Base-by-base conservation (phyloP, 2,797 vertebrate species). In the Pitangus sulphuratus region DNA sequence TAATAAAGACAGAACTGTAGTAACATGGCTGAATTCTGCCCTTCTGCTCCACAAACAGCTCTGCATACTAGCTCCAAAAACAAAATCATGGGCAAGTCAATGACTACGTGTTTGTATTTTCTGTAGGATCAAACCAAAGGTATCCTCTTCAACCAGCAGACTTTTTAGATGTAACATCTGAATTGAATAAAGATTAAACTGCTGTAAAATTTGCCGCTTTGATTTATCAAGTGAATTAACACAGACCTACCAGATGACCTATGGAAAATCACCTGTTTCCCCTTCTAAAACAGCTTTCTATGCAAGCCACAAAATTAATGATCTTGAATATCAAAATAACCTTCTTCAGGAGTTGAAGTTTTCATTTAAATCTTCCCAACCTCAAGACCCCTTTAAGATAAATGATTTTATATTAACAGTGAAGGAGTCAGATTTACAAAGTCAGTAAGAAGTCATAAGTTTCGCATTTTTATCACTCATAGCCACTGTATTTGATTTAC, bases 391-490 rank as follows among this genome's bases (percentile, higher is more conserved):
- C 56, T 70, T 87, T 76, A 95, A 90, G 89, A 97, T 75, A 94
- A 87, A 96, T 82, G 40, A 91, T 74, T 92, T 96, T 84, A 31
- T 60, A 72, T 65, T 96, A 96, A 84, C 72, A 90, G 44, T 71
- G 65, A 96, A 97, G 74, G 90, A 97, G 89, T 96, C 95, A 74
- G 94, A 97, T 94, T 96, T 97, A 97, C 91, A 88, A 97, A 98
- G 96, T 93, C 95, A 96, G 90, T 96, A 97, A 94, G 95, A 97
- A 97, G 95, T 97, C 94, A 91, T 95, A 97, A 97, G 90, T 97
- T 97, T 78, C 70, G 35, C 53, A 96, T 97, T 97, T 97, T 98
- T 98, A 97, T 97, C 89, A 97, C 95, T 96, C 87, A 91, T 77
- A 89, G 87, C 94, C 87, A 92, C 50, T 66, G 83, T 74, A 57